Conservation (phyloP, 2,888 invertebrate genomes). For the Scaptomyza flava region DNA sequence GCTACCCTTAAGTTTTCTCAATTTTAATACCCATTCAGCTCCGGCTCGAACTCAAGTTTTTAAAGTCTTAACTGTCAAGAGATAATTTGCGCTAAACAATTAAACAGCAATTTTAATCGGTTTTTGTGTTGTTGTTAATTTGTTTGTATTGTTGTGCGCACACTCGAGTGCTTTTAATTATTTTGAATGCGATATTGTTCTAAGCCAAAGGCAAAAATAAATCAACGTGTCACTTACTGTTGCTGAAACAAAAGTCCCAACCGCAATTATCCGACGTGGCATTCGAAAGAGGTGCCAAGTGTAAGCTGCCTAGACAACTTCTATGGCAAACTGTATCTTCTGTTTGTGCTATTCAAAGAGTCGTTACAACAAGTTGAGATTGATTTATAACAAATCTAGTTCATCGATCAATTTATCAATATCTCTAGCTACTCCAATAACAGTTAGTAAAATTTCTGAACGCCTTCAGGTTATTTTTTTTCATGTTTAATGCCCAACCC, state of each 20-base stretch:
- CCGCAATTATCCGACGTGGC: conserved; percentile 37
- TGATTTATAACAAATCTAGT: neutral
- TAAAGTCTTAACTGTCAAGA: too few species aligned
- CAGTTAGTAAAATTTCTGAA: conserved; percentile 36
- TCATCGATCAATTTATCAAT: conserved; percentile 2
- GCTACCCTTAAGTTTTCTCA: too few species aligned
- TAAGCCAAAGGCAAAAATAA: conserved; percentile 68
- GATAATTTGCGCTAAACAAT: conserved; percentile 40
- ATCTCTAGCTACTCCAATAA: conserved; percentile 34
- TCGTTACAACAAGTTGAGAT: neutral
- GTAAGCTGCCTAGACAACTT: conserved; percentile 17
- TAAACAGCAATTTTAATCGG: conserved; percentile 61
- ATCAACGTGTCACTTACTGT: conserved; percentile 68
- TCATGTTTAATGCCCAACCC: conserved; percentile 35
- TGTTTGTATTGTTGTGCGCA: conserved; percentile 51
- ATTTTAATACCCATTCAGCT: too few species aligned
- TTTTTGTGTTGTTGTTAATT: conserved; percentile 18
- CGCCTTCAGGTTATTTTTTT: conserved; percentile 29
- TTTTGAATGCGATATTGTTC: conserved; percentile 63
- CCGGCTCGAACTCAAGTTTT: too few species aligned
- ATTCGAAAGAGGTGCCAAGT: conserved; percentile 38
- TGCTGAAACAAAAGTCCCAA: conserved; percentile 13
- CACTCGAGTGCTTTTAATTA: conserved; percentile 69
- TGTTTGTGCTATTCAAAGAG: neutral
- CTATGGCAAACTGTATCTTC: neutral